Conservation (phyloP, 2,113 vertebrate species). For the Cinclus mexicanus region DNA sequence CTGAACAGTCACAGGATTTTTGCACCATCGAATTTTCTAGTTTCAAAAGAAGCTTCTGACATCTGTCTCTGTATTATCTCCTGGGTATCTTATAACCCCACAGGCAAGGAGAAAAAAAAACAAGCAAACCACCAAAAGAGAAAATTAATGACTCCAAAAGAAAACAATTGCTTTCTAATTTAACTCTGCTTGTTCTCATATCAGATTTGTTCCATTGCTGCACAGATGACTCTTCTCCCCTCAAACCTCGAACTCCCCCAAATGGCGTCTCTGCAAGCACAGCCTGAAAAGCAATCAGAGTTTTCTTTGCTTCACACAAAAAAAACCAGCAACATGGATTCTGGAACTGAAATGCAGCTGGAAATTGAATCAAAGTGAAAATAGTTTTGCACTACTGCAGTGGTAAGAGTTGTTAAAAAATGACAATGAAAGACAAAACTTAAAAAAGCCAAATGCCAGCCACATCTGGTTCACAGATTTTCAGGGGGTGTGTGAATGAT, state of each 20-base stretch:
- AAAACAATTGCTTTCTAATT: not conserved
- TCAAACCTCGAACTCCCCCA: not conserved
- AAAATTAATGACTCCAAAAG: not conserved
- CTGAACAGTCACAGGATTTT: not conserved
- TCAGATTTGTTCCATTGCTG: not conserved
- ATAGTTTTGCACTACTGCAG: not conserved
- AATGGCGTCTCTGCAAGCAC: not conserved
- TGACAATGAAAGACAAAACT: no score
- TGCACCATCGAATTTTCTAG: not conserved
- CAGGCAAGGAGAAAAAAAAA: not conserved
- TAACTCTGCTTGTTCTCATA: not conserved
- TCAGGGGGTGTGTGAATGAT: no score
- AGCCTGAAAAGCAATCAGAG: not conserved
- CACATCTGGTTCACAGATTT: not conserved
- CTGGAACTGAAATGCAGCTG: constrained; percentile 10
- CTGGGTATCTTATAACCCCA: not conserved
- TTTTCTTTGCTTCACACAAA: not conserved
- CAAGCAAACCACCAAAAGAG: not conserved
- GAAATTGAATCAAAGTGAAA: not conserved
- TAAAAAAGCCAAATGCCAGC: not conserved
- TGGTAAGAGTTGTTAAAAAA: not conserved
- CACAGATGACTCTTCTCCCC: not conserved
- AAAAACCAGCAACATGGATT: not conserved
- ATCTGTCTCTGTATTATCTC: not conserved
- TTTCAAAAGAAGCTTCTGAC: not conserved